phyloP scores from a whole-genome alignment of 2,113 vertebrate genomes.

The Mugil cephalus region DNA sequence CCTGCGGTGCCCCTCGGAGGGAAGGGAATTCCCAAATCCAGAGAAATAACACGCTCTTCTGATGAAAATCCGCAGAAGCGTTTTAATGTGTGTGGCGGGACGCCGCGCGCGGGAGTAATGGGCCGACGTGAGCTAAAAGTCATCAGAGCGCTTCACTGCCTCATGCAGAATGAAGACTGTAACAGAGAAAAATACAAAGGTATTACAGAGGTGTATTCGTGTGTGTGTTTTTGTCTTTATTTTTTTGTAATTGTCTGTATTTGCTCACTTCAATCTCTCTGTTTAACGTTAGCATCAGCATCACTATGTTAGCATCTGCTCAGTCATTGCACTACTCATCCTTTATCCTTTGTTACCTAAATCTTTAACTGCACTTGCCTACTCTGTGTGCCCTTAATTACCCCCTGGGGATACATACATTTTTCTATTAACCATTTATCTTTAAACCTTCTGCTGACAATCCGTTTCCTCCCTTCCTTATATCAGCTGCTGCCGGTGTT shows the following conservation, averaged over 20 bases:
- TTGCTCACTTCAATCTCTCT: constrained; percentile 24
- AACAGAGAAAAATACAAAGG: constrained; percentile 23
- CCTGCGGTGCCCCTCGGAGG: constrained; percentile 90
- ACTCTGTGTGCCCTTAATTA: too few species aligned
- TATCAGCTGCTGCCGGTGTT: background rate
- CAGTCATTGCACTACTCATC: too few species aligned
- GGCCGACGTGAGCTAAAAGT: constrained; percentile 31
- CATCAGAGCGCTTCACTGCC: constrained; percentile 50
- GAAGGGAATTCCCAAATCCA: constrained; percentile 80
- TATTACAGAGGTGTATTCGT: too few species aligned
- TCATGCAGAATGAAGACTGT: constrained; percentile 41
- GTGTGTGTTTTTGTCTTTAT: too few species aligned
- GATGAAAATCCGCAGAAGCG: constrained; percentile 78
- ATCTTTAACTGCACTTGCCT: too few species aligned
- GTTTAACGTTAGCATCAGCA: constrained; percentile 25
- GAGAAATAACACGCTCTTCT: constrained; percentile 74
- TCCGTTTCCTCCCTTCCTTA: background rate
- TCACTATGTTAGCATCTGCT: too few species aligned
- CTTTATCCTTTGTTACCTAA: too few species aligned
- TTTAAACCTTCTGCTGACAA: background rate
- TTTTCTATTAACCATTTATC: too few species aligned
- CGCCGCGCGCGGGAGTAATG: constrained; percentile 51
- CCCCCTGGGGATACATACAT: too few species aligned
- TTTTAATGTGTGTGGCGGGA: constrained; percentile 76
- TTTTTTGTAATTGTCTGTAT: constrained; percentile 34